Evolutionary conservation across 2,888 invertebrate genomes (phyloP).

Genomic region (Ophion obscuratus): DNA sequence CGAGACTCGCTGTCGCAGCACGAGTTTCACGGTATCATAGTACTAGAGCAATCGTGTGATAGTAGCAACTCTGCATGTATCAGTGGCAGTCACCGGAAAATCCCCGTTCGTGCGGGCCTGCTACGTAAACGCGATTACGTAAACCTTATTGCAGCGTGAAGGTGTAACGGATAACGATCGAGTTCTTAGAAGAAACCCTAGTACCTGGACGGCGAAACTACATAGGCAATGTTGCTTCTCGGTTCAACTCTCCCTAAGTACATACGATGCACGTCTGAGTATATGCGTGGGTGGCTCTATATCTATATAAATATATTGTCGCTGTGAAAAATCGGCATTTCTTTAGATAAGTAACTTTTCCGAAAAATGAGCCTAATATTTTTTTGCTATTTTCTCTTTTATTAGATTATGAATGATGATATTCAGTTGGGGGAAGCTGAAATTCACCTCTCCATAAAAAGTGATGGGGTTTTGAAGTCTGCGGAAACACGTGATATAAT

Average conservation of each 20-base stretch:
- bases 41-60: slow-evolving; percentile 54
- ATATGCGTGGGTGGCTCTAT: too few species aligned
- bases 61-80: slow-evolving; percentile 57
- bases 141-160: slow-evolving; percentile 67
- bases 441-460: too few species aligned
- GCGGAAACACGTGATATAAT: too few species aligned
- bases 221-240: slow-evolving; percentile 23
- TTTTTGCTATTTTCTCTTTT: too few species aligned
- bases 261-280: background rate
- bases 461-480: too few species aligned
- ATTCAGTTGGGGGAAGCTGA: too few species aligned
- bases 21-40: slow-evolving; percentile 54
- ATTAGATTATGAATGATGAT: too few species aligned
- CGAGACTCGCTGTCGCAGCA: slow-evolving; percentile 70
- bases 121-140: slow-evolving; percentile 70
- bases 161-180: slow-evolving; percentile 65
- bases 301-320: too few species aligned
- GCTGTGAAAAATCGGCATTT: too few species aligned
- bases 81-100: slow-evolving; percentile 52
- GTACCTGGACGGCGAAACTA: slow-evolving; percentile 41
- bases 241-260: slow-evolving; percentile 7
- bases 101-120: slow-evolving; percentile 31
- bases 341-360: too few species aligned
- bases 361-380: too few species aligned
- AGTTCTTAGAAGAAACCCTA: slow-evolving; percentile 62